A percentile compares a stretch with the other conserved stretches of the same genome.
phyloP scores from a whole-genome alignment of 2,113 vertebrate genomes.

The Marcusenius ussheri region DNA sequence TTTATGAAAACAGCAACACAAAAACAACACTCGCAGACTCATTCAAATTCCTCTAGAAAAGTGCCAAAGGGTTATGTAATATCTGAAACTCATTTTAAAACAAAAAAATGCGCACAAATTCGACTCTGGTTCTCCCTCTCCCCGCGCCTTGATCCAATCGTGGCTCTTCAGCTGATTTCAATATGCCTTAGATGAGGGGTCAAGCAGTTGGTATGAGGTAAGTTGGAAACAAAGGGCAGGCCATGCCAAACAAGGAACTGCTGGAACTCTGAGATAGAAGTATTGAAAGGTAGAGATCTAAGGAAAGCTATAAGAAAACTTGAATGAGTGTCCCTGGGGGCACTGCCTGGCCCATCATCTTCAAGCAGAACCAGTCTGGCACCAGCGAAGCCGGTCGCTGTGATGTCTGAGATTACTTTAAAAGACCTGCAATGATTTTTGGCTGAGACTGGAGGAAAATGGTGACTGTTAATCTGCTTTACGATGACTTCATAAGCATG shows the following conservation, averaged over 20 bases:
- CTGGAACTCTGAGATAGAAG: background rate
- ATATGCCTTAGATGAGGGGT: background rate
- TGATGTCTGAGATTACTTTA: conserved; percentile 1
- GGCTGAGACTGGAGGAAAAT: background rate
- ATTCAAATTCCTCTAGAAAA: background rate
- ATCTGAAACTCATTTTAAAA: background rate
- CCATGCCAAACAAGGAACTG: background rate
- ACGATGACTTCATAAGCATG: background rate
- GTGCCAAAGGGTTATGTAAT: background rate
- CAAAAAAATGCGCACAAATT: background rate
- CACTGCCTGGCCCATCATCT: background rate
- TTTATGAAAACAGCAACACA: background rate
- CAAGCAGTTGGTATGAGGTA: background rate
- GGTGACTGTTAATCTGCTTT: background rate
- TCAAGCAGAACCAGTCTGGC: background rate
- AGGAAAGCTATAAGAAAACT: background rate
- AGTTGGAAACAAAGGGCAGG: background rate
- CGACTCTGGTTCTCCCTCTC: background rate
- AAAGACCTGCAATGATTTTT: background rate
- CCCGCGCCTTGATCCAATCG: background rate
- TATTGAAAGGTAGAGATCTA: background rate
- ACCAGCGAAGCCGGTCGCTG: background rate
- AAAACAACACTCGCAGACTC: background rate
- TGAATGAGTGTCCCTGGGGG: background rate
- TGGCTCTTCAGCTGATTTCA: background rate